Evolutionary conservation across 1,140 invertebrate genomes (phyloP), one percentile per base, ranked within the genome.

Genomic region (Choristoneura fumiferana): DNA sequence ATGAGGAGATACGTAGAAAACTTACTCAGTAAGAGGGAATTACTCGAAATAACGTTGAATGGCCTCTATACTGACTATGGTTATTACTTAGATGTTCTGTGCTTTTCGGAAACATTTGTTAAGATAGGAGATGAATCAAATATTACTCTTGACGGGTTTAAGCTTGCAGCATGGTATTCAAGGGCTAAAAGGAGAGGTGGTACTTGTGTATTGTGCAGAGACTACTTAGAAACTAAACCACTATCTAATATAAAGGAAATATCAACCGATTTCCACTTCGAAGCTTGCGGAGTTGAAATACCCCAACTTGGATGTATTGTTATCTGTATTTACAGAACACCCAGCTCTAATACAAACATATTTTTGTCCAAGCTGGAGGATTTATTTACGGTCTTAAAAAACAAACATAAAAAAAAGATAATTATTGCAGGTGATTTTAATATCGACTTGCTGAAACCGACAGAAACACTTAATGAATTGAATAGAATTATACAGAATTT

Each of bases 211-310:
- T 37, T 64, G 10, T 59, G 12, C 58, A 39, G 35, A 62, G 59
- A 0, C 35, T 49, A 6, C 29, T 49, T 35, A 17, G 53, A 53
- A 61, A 13, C 9, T 61, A 13, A 10, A 58, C 57, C 22, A 9
- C n/a, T 68, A 8, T n/a, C 10, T n/a, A 34, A 62, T 36, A 34
- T 62, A 6, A 43, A 36, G 4, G 34, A 56, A 12, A 8, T 57
- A 8, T 43, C 53, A 8, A 3, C 49, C 0, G 0, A 18, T 33
- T 22, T 34, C 14, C 8, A 40, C 8, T 58, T 65, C 17, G 67
- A 69, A 57, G 62, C 54, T 9, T 69, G 62, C 55, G 67, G 60
- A n/a, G 43, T 69, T 9, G 57, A 69, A 39, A 14, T 69, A 15
- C 36, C 18, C 4, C 9, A 60, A 0, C 10, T 52, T 29, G 58